Evolutionary conservation across 2,888 invertebrate species (phyloP).

Genomic region (Blomia tropicalis): DNA sequence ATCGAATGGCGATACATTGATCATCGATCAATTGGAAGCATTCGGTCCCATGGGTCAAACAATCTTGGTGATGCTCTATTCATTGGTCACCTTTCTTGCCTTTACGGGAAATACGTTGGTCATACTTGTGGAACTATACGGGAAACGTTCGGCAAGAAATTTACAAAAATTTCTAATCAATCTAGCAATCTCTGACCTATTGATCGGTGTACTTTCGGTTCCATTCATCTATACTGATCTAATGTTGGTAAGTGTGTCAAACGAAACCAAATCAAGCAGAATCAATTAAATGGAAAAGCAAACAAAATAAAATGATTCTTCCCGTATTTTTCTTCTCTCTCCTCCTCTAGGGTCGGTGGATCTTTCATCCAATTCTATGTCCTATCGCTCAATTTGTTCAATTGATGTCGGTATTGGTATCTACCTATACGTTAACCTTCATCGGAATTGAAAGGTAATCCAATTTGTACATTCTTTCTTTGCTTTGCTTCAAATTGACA

Average conservation of each 20-base stretch:
- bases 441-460: conserved; percentile 22
- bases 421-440: conserved; percentile 19
- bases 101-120: conserved; percentile 23
- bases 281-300: background rate
- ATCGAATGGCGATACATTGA: background rate
- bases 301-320: background rate
- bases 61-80: conserved; percentile 15
- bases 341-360: conserved; percentile 23
- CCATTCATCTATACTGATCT: conserved; percentile 23
- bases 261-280: background rate
- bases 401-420: conserved; percentile 18
- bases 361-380: conserved; percentile 19
- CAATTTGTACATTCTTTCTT: background rate
- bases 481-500: background rate
- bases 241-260: conserved; percentile 17
- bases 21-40: conserved; percentile 14
- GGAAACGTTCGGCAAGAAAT: conserved; percentile 21
- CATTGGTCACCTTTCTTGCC: conserved; percentile 18
- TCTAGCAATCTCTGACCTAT: conserved; percentile 21
- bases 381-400: conserved; percentile 22
- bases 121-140: conserved; percentile 19
- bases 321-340: too few species aligned
- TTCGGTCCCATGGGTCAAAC: conserved; percentile 16
- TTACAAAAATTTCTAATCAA: conserved; percentile 24
- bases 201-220: conserved; percentile 17